These are phyloP conservation scores for Myxocyprinus asiaticus DNA, from an alignment of 2,113 vertebrate species.

Conservation along the genomic window DNA sequence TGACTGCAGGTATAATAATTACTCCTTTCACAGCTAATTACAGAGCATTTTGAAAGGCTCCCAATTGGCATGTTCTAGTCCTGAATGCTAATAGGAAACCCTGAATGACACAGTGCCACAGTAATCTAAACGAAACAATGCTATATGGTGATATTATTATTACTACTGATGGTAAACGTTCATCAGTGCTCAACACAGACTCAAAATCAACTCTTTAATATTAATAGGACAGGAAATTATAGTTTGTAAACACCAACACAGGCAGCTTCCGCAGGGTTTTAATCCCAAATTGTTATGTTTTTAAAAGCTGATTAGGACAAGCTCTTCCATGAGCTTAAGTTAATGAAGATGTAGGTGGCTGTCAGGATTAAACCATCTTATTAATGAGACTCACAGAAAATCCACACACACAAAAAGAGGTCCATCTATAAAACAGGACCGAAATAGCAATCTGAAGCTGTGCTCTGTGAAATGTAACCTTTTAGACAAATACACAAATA, in stretches of 20 bases:
- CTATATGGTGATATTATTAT: too few species aligned
- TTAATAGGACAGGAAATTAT: conserved; percentile 36
- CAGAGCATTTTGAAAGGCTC: too few species aligned
- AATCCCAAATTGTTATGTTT: background rate
- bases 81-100: too few species aligned
- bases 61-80: too few species aligned
- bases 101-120: too few species aligned
- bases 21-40: background rate
- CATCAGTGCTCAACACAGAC: background rate
- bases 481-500: too few species aligned
- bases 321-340: conserved; percentile 49
- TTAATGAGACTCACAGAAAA: conserved; percentile 51
- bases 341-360: conserved; percentile 51
- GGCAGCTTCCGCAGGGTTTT: background rate
- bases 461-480: too few species aligned
- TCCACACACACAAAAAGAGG: background rate
- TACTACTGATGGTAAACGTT: too few species aligned
- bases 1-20: background rate
- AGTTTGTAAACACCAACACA: background rate
- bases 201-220: background rate
- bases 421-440: background rate
- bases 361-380: conserved; percentile 63
- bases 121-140: too few species aligned
- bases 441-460: background rate
- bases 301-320: too few species aligned